Evolutionary conservation across 2,888 invertebrate species (phyloP).

Genomic region (Apotomis turbidana): DNA sequence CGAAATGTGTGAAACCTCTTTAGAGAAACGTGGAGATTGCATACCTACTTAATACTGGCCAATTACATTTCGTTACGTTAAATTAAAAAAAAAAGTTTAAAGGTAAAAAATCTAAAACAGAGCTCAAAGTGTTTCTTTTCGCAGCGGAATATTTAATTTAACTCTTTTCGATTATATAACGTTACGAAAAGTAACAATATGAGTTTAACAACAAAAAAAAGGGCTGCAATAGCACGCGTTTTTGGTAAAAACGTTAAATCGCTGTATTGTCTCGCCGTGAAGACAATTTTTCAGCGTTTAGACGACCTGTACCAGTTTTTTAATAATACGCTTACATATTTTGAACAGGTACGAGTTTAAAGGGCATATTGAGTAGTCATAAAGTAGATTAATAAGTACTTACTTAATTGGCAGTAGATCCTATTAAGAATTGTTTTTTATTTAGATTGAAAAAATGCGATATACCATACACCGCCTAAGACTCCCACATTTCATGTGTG

Average conservation of each 20-base stretch:
- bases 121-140: too few relatives aligned
- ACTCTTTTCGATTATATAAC: background rate
- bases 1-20: too few relatives aligned
- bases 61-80: background rate
- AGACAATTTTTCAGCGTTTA: conserved; percentile 4
- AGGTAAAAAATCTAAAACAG: too few relatives aligned
- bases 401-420: background rate
- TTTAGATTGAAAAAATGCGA: conserved; percentile 17
- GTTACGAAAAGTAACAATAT: conserved; percentile 4
- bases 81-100: background rate
- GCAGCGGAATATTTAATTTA: too few relatives aligned
- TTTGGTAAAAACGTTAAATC: conserved; percentile 9
- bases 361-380: conserved; percentile 6
- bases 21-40: background rate
- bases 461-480: conserved; percentile 2
- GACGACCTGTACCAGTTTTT: conserved; percentile 4
- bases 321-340: conserved; percentile 14
- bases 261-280: conserved; percentile 15
- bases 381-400: conserved; percentile 13
- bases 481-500: conserved; percentile 13
- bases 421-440: conserved; percentile 11
- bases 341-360: conserved; percentile 10
- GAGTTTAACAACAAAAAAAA: conserved; percentile 2
- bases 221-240: background rate
- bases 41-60: conserved; percentile 3